These are phyloP conservation scores for Temnopleurus reevesii DNA, from an alignment of 53 echinoderm and acorn worm genomes.

Conservation along the genomic window DNA sequence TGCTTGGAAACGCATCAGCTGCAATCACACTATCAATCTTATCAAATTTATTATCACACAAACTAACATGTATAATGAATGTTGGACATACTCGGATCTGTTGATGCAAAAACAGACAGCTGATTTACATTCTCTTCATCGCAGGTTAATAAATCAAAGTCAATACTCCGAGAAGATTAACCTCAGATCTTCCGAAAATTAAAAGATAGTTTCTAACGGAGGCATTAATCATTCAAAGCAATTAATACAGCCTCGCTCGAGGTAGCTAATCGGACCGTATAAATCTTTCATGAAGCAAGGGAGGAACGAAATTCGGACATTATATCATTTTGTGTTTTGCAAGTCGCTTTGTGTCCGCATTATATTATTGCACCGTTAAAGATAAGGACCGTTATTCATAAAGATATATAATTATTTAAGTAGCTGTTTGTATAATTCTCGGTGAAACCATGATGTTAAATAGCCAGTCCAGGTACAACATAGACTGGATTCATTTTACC, in stretches of 20 bases:
- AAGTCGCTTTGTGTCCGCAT: too few species aligned
- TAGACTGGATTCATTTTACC: too few species aligned
- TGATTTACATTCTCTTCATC: background rate
- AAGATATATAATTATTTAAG: too few species aligned
- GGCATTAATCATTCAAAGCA: constrained; percentile 35
- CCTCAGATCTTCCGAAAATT: background rate
- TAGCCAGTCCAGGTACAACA: too few species aligned
- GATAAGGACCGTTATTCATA: too few species aligned
- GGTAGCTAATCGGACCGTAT: background rate
- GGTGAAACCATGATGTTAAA: too few species aligned
- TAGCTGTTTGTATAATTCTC: too few species aligned
- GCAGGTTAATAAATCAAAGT: background rate
- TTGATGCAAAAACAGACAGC: background rate
- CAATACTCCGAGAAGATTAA: background rate
- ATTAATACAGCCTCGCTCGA: constrained; percentile 10
- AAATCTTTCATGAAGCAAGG: background rate
- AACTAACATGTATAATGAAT: background rate
- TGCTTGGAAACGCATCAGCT: too few species aligned
- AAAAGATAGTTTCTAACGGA: background rate
- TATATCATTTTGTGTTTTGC: background rate
- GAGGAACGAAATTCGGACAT: background rate
- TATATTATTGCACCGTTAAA: too few species aligned
- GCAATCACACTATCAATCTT: too few species aligned
- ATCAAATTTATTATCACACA: too few species aligned
- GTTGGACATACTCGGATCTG: background rate